These are phyloP conservation scores for Eurois occulta DNA, from an alignment of 2,888 invertebrate genomes.

Conservation along the genomic window DNA sequence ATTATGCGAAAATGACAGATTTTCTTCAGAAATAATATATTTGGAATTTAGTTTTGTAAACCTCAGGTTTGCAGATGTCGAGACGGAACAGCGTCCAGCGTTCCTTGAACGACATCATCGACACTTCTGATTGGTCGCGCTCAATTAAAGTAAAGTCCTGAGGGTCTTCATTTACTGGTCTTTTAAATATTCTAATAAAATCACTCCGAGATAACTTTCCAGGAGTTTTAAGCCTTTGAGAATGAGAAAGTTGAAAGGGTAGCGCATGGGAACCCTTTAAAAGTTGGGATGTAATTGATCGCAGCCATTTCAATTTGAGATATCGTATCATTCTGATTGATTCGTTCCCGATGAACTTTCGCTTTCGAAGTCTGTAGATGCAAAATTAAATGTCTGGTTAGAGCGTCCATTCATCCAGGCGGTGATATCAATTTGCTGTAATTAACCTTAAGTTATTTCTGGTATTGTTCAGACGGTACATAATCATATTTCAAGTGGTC, in stretches of 20 bases:
- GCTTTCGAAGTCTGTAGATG: slow-evolving; percentile 38
- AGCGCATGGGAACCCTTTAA: slow-evolving; percentile 60
- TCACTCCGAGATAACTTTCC: slow-evolving; percentile 67
- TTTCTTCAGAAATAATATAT: slow-evolving; percentile 50
- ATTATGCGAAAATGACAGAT: slow-evolving; percentile 56
- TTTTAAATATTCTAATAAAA: slow-evolving; percentile 73
- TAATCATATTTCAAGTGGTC: too few relatives aligned
- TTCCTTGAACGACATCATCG: slow-evolving; percentile 57
- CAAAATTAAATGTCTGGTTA: slow-evolving; percentile 48
- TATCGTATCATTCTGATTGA: slow-evolving; percentile 69
- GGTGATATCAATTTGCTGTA: slow-evolving; percentile 20
- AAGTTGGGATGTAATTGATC: slow-evolving; percentile 70
- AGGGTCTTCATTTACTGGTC: slow-evolving; percentile 60
- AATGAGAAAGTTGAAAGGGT: slow-evolving; percentile 68
- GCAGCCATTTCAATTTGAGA: slow-evolving; percentile 68
- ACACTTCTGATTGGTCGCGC: slow-evolving; percentile 42
- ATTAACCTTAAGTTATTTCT: slow-evolving; percentile 14
- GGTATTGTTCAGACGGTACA: neutral
- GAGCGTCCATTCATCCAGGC: slow-evolving; percentile 15
- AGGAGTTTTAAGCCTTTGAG: slow-evolving; percentile 68
- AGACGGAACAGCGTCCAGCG: slow-evolving; percentile 55
- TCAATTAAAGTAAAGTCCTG: slow-evolving; percentile 42
- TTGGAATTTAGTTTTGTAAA: slow-evolving; percentile 63
- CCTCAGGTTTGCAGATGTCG: slow-evolving; percentile 63
- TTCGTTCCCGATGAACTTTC: slow-evolving; percentile 61